Base-by-base conservation (phyloP, 2,797 vertebrate genomes). In the Phrynocephalus guinanensis region DNA sequence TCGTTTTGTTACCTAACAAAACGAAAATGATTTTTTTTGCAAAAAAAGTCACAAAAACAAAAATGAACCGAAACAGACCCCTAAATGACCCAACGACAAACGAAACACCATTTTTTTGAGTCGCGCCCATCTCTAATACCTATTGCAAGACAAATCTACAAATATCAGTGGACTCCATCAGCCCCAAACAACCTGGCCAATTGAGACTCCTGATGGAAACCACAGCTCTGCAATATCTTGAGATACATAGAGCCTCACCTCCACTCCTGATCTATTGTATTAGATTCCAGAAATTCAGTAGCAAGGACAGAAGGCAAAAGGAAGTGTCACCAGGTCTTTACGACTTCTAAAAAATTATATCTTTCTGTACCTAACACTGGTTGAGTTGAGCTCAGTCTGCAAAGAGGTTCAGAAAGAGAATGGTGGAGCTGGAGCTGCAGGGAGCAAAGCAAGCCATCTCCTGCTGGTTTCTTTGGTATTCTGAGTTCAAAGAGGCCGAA, bases 291-390 rank as follows among this genome's bases (percentile, higher is more conserved):
- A 78, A 38, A 66, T 13, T 20, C 33, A 5, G 68, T 26, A 68
- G 60, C 1, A 20, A 60, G 71, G 73, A 73, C 5, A 44, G 56
- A 3, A 71, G 78, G 70, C 18, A 20, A 68, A 44, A 70, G 80
- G 80, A 2, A 82, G 77, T 60, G 2, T 44, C 28, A 30, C 0
- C 11, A 11, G 3, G 6, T 9, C 24, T 0, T 28, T 1, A 6
- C 38, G 86, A 48, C 68, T 4, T 79, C 13, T 5, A 78, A 38
- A 84, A 81, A 83, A 85, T 84, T 81, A 24, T 60, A 30, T 38
- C 6, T 84, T 3, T 48, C 1, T 0, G 28, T 38, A 80, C 0
- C 66, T 9, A 87, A 0, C 3, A 2, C 3, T 1, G 0, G 22
- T 63, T 86, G 44, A 84, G 3, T 28, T 71, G 26, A 90, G 88